Conservation (phyloP, 2,797 vertebrate genomes). For the Neostethus bicornis region DNA sequence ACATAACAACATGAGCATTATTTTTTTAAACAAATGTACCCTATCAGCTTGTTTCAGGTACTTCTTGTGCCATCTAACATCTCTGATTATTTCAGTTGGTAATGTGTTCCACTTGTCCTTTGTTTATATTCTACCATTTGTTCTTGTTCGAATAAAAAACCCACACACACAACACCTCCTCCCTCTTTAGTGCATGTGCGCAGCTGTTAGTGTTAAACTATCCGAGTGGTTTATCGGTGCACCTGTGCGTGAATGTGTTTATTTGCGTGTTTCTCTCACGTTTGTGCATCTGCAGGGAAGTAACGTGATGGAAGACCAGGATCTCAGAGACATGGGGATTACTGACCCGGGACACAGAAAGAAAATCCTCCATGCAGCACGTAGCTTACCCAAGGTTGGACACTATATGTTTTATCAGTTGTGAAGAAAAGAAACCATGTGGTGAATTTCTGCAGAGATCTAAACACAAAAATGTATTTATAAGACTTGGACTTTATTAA, state of each 20-base stretch:
- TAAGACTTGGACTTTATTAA: no score
- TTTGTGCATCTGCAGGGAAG: constrained; percentile 77
- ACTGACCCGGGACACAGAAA: constrained; percentile 91
- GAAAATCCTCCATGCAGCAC: constrained; percentile 93
- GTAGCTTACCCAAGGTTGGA: constrained; percentile 91
- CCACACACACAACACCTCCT: no score
- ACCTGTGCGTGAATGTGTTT: constrained; percentile 61
- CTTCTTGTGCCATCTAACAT: no score
- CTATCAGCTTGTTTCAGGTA: no score
- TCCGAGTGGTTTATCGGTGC: constrained; percentile 18
- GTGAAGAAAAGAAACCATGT: constrained; percentile 26
- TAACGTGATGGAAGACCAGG: constrained; percentile 98
- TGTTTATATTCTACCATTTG: no score
- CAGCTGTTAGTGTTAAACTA: constrained; percentile 9
- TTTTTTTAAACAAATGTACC: no score
- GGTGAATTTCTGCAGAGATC: no score
- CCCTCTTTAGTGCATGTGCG: constrained; percentile 18
- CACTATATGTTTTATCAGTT: constrained; percentile 18
- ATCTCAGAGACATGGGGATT: constrained; percentile 94
- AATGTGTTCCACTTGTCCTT: no score
- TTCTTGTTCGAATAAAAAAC: no score
- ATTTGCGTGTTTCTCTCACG: constrained; percentile 54
- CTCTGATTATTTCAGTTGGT: no score
- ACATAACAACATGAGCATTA: no score
- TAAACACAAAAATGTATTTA: no score